Evolutionary conservation across 1,140 invertebrate species (phyloP).

Genomic region (Cherax destructor): DNA sequence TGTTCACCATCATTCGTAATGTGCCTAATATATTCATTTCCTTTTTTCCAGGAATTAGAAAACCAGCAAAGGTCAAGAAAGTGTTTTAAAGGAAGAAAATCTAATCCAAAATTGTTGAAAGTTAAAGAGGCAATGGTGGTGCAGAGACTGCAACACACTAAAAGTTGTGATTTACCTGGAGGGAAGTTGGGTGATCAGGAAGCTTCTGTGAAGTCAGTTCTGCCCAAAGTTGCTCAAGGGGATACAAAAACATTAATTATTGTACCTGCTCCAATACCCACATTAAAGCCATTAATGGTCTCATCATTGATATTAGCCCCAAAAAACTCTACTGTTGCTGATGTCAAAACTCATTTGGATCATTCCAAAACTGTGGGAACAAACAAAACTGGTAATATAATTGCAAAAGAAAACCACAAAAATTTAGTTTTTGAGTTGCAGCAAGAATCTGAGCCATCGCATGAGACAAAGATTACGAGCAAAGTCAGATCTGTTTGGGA

Average conservation of each 20-base stretch:
- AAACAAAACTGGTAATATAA: neutral
- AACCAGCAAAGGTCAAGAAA: neutral
- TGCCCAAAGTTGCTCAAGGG: conserved; percentile 33
- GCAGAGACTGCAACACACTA: neutral
- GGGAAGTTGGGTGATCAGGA: neutral
- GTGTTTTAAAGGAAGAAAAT: neutral
- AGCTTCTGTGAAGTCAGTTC: neutral
- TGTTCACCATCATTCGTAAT: neutral
- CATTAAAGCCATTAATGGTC: neutral
- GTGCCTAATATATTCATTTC: neutral
- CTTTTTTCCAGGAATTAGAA: neutral
- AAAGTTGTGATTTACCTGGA: neutral
- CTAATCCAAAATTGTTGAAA: neutral
- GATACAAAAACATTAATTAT: conserved; percentile 38
- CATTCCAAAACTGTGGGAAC: neutral
- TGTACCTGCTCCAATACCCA: neutral
- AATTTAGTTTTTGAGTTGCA: neutral
- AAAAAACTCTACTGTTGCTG: neutral
- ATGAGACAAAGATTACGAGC: neutral
- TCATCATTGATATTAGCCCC: neutral
- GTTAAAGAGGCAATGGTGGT: neutral
- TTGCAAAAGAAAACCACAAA: neutral
- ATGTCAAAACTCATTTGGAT: neutral
- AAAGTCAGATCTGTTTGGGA: neutral
- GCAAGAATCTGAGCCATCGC: neutral